Evolutionary conservation across 2,797 vertebrate genomes (phyloP), one percentile per base, ranked within the genome.

Genomic region (Rhinoraja longicauda): DNA sequence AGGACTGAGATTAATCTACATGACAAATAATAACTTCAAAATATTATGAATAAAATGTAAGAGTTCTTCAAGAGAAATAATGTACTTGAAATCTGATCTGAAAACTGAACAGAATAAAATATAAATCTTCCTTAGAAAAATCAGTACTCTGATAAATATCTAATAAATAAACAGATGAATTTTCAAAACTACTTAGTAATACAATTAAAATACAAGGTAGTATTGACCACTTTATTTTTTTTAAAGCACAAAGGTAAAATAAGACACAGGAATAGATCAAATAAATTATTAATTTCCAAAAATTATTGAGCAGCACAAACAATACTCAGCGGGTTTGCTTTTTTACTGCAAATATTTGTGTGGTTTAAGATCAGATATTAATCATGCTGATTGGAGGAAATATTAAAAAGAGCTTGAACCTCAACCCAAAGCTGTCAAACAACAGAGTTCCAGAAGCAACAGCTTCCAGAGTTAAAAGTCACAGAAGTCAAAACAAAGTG

Each of bases 131-230:
- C 26, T 29, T 29, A 21, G 53, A 53, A 45, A 59, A 84, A 45
- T 26, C 45, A 59, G 26, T 12, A 53, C 24, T 13, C 12, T 29
- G 9, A 10, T 57, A 57, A 26, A 12, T 82, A 24, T 21, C 53
- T 45, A 82, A 82, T 84, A 29, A 84, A 84, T 84, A 84, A 84
- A n/a, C 29, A 29, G 45, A 84, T 59, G 24, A 45, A 84, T 84
- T 12, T 59, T 57, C 24, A 59, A 29, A 84, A 84, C 84, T 59
- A 84, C 12, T 84, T 10, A 57, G 81, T 12, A 84, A 59, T 53
- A 84, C 45, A 84, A 57, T 57, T 53, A 57, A 84, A 45, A 13
- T 10, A 84, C 9, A 12, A 26, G 24, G 9, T 2, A 84, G 9
- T 36, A 21, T 1, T 77, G n/a, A 32, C 4, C 6, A 8, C 39